A percentile compares a stretch with the other conserved stretches of the same genome.
phyloP scores from a whole-genome alignment of 2,113 vertebrate genomes.

The Oncorhynchus tshawytscha region DNA sequence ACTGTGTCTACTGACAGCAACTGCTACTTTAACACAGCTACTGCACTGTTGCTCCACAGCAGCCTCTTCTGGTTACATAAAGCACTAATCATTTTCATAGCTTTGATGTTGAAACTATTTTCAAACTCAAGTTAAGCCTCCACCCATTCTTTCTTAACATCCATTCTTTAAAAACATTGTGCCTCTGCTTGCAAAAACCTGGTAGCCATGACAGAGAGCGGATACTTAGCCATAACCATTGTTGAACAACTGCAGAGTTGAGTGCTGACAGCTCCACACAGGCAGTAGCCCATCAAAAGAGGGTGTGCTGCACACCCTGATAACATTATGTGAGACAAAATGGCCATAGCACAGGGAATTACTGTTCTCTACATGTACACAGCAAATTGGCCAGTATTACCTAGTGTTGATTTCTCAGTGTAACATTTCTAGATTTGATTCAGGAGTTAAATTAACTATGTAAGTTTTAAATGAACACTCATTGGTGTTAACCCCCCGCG shows the following conservation, averaged over 20 bases:
- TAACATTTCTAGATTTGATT: too few species aligned
- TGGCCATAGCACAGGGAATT: background rate
- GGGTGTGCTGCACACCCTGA: conserved; percentile 40
- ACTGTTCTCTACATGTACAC: background rate
- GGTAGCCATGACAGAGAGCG: conserved; percentile 3
- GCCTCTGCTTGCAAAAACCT: background rate
- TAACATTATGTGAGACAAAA: conserved; percentile 37
- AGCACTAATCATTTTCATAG: background rate
- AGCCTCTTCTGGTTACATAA: background rate
- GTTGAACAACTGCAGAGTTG: conserved; percentile 43
- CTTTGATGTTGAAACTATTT: background rate
- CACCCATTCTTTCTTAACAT: background rate
- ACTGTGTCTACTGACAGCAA: background rate
- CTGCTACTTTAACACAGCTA: too few species aligned
- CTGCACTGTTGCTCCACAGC: background rate
- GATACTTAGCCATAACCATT: conserved; percentile 41
- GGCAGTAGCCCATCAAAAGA: conserved; percentile 28
- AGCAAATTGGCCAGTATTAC: too few species aligned
- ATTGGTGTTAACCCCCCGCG: too few species aligned
- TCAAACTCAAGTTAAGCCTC: background rate
- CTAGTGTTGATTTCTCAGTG: too few species aligned
- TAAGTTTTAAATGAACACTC: too few species aligned
- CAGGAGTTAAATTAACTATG: too few species aligned
- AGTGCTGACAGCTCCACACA: conserved; percentile 30
- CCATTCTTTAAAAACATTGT: background rate